A percentile compares a stretch with the other conserved stretches of the same genome.
These are phyloP conservation scores for Drosophila kikkawai DNA, from an alignment of 1,140 invertebrate genomes.

Conservation along the genomic window DNA sequence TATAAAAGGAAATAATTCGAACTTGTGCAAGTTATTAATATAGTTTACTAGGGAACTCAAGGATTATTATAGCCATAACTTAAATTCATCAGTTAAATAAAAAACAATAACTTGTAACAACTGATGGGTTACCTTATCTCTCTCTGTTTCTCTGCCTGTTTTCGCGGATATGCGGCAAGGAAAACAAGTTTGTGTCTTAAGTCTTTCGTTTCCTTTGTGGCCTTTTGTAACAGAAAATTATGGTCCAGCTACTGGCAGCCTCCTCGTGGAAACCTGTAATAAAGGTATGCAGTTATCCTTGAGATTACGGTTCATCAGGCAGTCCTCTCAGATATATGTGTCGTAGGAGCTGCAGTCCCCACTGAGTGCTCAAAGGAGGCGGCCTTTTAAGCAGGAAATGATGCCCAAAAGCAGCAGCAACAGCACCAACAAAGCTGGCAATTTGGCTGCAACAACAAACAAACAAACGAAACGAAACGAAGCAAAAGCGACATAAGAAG, in stretches of 20 bases:
- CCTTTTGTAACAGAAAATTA: slow-evolving; percentile 55
- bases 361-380: slow-evolving; percentile 14
- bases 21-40: not conserved
- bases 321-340: slow-evolving; percentile 20
- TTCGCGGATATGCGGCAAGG: slow-evolving; percentile 43
- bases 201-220: slow-evolving; percentile 55
- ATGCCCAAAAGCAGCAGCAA: slow-evolving; percentile 38
- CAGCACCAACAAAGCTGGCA: slow-evolving; percentile 33
- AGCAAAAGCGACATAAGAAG: slow-evolving; percentile 6
- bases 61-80: not conserved
- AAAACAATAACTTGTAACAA: slow-evolving; percentile 7
- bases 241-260: slow-evolving; percentile 40
- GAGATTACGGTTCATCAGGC: slow-evolving; percentile 54
- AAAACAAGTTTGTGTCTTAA: slow-evolving; percentile 56
- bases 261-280: slow-evolving; percentile 30
- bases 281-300: slow-evolving; percentile 52
- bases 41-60: not conserved
- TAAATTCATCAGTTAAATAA: not conserved
- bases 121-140: not conserved
- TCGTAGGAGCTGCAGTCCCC: slow-evolving; percentile 22
- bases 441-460: slow-evolving; percentile 52
- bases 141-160: not conserved
- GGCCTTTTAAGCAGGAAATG: slow-evolving; percentile 46
- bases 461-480: slow-evolving; percentile 7
- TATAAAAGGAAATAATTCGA: not conserved